Conservation (phyloP, 2,113 vertebrate genomes). For the Sus scrofa region DNA sequence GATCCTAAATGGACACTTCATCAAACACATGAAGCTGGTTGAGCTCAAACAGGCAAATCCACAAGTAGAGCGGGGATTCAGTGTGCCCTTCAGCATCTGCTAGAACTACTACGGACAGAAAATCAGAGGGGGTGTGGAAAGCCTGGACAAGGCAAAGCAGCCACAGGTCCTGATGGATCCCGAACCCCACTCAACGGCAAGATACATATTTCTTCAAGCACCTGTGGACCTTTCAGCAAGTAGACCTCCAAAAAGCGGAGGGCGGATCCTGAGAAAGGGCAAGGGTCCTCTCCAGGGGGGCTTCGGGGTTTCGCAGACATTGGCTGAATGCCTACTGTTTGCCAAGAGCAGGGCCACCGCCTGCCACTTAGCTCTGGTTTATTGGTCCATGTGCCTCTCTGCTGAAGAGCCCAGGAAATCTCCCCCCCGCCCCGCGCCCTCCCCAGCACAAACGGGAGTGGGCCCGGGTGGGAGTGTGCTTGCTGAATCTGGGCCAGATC, state of each 20-base stretch:
- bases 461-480: too few species aligned
- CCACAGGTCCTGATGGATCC: not conserved
- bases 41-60: not conserved
- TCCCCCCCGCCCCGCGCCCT: too few species aligned
- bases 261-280: not conserved
- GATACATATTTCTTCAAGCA: not conserved
- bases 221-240: not conserved
- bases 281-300: accelerated
- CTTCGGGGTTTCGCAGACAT: not conserved
- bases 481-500: not conserved
- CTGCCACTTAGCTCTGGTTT: not conserved
- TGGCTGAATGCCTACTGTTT: not conserved
- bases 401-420: not conserved
- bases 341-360: not conserved
- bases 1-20: not conserved
- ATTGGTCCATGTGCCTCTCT: not conserved
- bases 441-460: not conserved
- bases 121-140: not conserved
- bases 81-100: not conserved
- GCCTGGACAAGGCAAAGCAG: too few species aligned
- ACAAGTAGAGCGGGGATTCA: not conserved
- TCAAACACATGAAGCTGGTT: not conserved
- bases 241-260: not conserved
- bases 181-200: too few species aligned
- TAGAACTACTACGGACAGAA: not conserved